Evolutionary conservation across 2,888 invertebrate genomes (phyloP), one percentile per base, ranked within the genome.

Genomic region (Kryphioiulus occultus): DNA sequence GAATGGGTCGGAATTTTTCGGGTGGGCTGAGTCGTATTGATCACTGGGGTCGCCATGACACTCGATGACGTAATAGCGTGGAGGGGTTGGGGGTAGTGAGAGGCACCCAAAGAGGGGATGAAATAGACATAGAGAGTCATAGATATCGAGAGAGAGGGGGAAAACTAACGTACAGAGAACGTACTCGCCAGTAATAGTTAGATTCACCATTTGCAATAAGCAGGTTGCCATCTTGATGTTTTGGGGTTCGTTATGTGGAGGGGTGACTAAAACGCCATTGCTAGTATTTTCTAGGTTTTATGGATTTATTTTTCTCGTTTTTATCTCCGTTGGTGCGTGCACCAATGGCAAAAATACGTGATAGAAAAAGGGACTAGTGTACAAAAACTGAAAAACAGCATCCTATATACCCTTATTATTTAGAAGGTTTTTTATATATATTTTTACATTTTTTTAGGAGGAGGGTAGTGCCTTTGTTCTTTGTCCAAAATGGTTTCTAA

Each of bases 41-140:
- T 78, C 78, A 78, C 30, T 32, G 22, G 22, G 78, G 86, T 86
- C 86, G 86, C 86, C 86, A 86, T 86, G 86, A 86, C 86, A 86
- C 44, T 86, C 86, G 42, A 19, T 86, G 86, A 86, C 86, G 86
- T 86, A 30, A 78, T 78, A 78, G 78, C 42, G 22, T 39, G 39
- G 84, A 22, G 35, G 35, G 78, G 85, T 22, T 39, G 39, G 84
- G 19, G 35, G 35, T 26, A 15, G 35, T 15, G 10, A 12, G 10
- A 39, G 39, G 35, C 22, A 83, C 39, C 19, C 5, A 35, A 9
- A 19, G n/a, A 85, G 85, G 44, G 85, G 85, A 44, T 44, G 85
- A 85, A 84, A 35, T 22, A 35, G 84, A 35, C 12, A 17, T 1
- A n/a, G 42, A 39, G 85, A 42, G 85, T 35, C 35, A 7, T 35